Percentiles rank a stretch among this genome's conserved stretches.
Conservation (phyloP, 2,113 vertebrate genomes). For the Vimba vimba region DNA sequence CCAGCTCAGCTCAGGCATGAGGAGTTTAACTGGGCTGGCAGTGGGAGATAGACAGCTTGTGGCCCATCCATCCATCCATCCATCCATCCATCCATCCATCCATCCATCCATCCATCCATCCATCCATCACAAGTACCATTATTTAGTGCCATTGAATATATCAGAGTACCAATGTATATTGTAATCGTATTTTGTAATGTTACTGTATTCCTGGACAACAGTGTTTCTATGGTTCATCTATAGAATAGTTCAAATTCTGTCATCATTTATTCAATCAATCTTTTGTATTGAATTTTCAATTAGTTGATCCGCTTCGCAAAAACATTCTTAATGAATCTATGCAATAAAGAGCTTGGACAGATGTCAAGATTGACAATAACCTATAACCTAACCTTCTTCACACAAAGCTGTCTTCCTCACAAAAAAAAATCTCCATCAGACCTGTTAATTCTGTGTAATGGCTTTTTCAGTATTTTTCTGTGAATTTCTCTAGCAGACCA, state of each 20-base stretch:
- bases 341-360: background rate
- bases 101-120: background rate
- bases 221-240: too few relatives aligned
- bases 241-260: too few relatives aligned
- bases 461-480: background rate
- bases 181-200: background rate
- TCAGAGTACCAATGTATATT: background rate
- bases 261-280: too few relatives aligned
- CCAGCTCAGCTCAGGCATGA: conserved; percentile 36
- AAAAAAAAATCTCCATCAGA: background rate
- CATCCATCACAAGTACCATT: background rate
- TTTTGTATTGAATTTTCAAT: background rate
- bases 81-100: background rate
- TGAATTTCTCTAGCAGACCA: conserved; percentile 8
- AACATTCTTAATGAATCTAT: background rate
- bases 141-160: background rate
- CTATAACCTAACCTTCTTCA: background rate
- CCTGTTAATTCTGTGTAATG: background rate
- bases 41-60: conserved; percentile 51
- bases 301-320: background rate
- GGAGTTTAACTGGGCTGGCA: conserved; percentile 44
- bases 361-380: background rate
- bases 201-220: background rate
- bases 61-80: background rate
- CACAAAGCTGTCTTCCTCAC: background rate